Percentiles rank a stretch among this genome's conserved stretches.
phyloP scores from a whole-genome alignment of 2,797 vertebrate species.

The Anisognathus igniventris region DNA sequence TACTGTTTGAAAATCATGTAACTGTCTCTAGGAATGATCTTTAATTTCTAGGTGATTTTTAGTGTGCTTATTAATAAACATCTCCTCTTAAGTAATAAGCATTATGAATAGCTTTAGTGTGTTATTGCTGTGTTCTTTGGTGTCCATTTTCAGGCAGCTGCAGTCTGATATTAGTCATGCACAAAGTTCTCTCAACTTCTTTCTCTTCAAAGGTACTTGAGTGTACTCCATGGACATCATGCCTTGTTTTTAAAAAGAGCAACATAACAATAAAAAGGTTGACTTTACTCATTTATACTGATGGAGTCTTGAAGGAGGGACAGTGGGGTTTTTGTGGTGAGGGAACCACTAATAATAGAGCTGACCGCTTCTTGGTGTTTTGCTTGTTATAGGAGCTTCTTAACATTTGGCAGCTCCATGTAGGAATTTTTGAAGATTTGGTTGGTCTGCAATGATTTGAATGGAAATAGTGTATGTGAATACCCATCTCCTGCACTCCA shows the following conservation, averaged over 20 bases:
- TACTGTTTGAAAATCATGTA: neutral
- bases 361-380: neutral
- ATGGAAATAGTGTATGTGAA: neutral
- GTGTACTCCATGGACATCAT: neutral
- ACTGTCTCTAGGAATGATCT: neutral
- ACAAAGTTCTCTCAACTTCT: neutral
- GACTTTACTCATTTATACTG: neutral
- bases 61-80: neutral
- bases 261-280: neutral
- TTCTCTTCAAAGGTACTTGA: neutral
- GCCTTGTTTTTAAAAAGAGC: neutral
- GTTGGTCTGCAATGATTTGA: neutral
- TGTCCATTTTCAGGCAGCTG: neutral
- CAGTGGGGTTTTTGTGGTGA: neutral
- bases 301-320: neutral
- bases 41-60: neutral
- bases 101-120: neutral
- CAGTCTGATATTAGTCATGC: neutral
- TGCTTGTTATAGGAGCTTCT: neutral
- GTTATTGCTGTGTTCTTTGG: neutral
- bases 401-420: neutral
- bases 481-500: neutral
- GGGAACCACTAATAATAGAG: neutral
- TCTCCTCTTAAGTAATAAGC: neutral
- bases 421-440: neutral